Conservation (phyloP, 2,888 invertebrate genomes). For the Caenorhabditis becei region DNA sequence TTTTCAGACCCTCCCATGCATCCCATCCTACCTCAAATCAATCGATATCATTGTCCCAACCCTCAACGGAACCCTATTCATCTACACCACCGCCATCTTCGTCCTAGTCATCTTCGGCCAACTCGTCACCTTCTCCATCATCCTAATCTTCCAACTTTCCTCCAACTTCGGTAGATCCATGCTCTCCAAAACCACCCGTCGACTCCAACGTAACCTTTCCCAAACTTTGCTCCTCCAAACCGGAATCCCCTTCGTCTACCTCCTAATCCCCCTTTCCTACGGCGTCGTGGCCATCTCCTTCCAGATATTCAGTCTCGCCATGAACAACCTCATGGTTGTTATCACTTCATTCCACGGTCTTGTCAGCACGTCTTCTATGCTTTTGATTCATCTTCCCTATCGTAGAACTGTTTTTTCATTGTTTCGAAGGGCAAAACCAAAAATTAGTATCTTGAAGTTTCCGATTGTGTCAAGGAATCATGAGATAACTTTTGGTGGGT, state of each 20-base stretch:
- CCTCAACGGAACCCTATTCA: background rate
- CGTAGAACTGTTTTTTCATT: background rate
- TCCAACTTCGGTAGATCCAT: background rate
- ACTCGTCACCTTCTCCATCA: background rate
- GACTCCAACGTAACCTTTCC: conserved; percentile 14
- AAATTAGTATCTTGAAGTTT: background rate
- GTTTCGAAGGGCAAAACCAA: background rate
- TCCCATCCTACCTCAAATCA: background rate
- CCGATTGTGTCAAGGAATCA: background rate
- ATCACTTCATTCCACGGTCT: conserved; percentile 19
- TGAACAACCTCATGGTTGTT: conserved; percentile 19
- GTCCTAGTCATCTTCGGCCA: conserved; percentile 10
- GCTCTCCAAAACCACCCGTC: background rate
- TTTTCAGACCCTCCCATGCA: conserved; percentile 23
- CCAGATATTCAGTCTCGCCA: background rate
- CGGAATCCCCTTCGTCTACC: conserved; percentile 3
- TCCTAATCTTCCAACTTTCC: conserved; percentile 2
- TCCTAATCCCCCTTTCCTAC: background rate
- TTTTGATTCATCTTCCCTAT: conserved; percentile 22
- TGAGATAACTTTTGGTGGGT: too few species aligned
- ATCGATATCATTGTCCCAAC: conserved; percentile 8
- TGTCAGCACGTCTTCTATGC: conserved; percentile 19
- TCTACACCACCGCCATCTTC: background rate
- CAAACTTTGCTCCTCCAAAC: conserved; percentile 11
- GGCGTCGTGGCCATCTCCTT: background rate